Conservation (phyloP, 53 echinoderm and acorn worm species). For the Holothuria scabra region DNA sequence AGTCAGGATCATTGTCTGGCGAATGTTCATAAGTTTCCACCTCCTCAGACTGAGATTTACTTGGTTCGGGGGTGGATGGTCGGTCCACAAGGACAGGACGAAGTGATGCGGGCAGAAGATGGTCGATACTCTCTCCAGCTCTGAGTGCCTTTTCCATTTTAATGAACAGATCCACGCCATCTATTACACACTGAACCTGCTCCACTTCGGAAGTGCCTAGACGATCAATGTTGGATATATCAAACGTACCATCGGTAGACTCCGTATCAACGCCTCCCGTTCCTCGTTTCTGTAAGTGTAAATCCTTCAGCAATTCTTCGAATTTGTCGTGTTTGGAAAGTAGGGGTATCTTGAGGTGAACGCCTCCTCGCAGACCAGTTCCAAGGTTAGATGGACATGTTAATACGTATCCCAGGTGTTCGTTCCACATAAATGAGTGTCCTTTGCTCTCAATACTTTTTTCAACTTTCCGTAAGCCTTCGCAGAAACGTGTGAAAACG, state of each 20-base stretch:
- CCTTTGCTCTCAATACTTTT: conserved; percentile 73
- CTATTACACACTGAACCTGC: conserved; percentile 80
- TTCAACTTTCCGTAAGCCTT: conserved; percentile 86
- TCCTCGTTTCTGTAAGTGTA: conserved; percentile 88
- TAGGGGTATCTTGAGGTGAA: conserved; percentile 87
- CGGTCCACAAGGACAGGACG: conserved; percentile 14
- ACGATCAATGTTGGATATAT: conserved; percentile 93
- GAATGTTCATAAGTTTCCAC: conserved; percentile 20
- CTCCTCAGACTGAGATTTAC: background rate
- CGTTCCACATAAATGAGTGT: conserved; percentile 95
- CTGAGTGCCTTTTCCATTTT: conserved; percentile 87
- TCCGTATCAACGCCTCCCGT: conserved; percentile 98
- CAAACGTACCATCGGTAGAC: conserved; percentile 96
- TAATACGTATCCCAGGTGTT: conserved; percentile 88
- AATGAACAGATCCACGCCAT: conserved; percentile 79
- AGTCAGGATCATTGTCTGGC: conserved; percentile 6
- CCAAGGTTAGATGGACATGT: conserved; percentile 98
- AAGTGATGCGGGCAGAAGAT: conserved; percentile 67
- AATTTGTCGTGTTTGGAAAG: conserved; percentile 83
- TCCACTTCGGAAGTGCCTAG: conserved; percentile 88
- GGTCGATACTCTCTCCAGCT: conserved; percentile 76
- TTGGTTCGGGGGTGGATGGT: conserved; percentile 11
- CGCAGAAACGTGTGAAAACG: conserved; percentile 89
- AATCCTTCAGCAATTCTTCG: conserved; percentile 65
- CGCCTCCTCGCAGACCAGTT: conserved; percentile 92